Evolutionary conservation across 2,888 invertebrate species (phyloP), one percentile per base, ranked within the genome.

Genomic region (Eilema caniola): DNA sequence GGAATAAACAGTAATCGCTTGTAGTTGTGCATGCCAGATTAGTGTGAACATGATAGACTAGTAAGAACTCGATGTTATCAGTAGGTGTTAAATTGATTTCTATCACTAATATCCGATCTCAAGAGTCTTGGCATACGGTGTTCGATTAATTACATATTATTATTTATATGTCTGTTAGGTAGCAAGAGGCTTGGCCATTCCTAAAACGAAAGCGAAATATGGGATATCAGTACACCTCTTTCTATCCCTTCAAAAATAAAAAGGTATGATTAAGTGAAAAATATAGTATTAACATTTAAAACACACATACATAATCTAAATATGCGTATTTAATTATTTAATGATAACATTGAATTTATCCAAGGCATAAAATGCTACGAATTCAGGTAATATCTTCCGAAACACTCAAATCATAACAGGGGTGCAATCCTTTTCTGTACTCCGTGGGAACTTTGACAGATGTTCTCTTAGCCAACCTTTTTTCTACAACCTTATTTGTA

Each of bases 391-490:
- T 65, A 74, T 72, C 74, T 71, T 67, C 72, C 33, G 59, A 66
- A 70, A 67, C 66, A 73, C 61, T 77, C 65, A 64, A 72, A 65
- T 67, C 70, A 37, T 67, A 72, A 75, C 72, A 79, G 72, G 79
- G 80, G 77, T 80, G 82, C 92, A 94, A 94, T 92, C 95, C 94
- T 95, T 94, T 93, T 83, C 85, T 86, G 80, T 69, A 74, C 64
- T 64, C 82, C 93, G 94, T 95, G 95, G 92, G 95, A 95, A 95
- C 86, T 79, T 68, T 87, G 88, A 88, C 95, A 95, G 95, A 94
- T 95, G 95, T 82, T 84, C 82, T 87, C 82, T 85, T 89, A 87
- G 83, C 82, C 84, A 89, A 88, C 74, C 85, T 89, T 93, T 93
- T 93, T 94, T 68, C 88, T 88, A 89, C 87, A 88, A 83, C 85